These are phyloP conservation scores for Hipposideros larvatus DNA, from an alignment of 2,797 vertebrate species.

Conservation along the genomic window DNA sequence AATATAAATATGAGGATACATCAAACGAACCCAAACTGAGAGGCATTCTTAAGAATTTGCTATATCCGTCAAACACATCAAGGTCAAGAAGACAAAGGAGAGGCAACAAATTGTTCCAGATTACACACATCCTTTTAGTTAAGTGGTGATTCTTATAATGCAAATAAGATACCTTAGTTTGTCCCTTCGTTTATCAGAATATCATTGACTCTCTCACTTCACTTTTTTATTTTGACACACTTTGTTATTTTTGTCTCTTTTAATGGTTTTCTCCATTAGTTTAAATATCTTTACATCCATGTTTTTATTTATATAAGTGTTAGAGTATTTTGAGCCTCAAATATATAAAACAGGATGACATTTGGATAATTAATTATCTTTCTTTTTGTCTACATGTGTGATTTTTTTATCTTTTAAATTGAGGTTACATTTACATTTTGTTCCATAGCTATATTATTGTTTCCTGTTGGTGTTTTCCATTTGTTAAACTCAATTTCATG, in stretches of 20 bases:
- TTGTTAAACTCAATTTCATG: neutral
- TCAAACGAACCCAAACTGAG: neutral
- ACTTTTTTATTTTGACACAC: neutral
- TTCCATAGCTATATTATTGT: neutral
- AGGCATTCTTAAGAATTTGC: neutral
- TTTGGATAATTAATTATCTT: neutral
- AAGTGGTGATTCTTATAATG: neutral
- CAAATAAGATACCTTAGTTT: neutral
- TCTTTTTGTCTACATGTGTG: neutral
- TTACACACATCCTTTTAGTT: neutral
- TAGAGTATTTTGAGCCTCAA: neutral
- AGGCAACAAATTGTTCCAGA: neutral
- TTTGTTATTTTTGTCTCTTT: neutral
- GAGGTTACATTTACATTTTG: neutral
- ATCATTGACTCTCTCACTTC: neutral
- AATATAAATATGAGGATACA: neutral
- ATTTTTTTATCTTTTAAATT: neutral
- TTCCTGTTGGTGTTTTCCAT: neutral
- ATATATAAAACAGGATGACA: conserved; percentile 14
- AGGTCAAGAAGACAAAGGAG: neutral
- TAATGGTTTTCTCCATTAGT: neutral
- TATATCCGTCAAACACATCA: neutral
- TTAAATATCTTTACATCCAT: neutral
- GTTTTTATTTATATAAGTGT: neutral
- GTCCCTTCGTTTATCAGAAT: neutral